Base-by-base conservation (phyloP, 1,140 invertebrate species). In the Brachionus rotundiformis region DNA sequence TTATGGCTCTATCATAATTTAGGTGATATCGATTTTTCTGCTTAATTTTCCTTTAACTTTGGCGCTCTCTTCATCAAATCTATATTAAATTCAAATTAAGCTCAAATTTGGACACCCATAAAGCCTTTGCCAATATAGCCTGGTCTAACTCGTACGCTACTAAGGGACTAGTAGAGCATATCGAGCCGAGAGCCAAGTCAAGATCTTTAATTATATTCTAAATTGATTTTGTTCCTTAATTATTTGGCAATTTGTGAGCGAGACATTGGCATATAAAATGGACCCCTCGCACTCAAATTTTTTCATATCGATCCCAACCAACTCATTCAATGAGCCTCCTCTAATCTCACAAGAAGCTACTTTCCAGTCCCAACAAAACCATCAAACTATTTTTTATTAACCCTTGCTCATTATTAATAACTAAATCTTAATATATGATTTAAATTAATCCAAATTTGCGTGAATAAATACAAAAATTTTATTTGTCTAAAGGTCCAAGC, bases 161-260 rank as follows among this genome's bases (percentile, higher is more conserved):
- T 41, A 7, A 4, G 1, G 47, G 16, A 25, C 47, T 10, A 54
- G 19, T 54, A 16, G 23, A 54, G 47, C 47, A 54, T 8, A 54
- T 54, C 47, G 19, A 54, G 23, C 19, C 47, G 19, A 54, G 19
- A 54, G 19, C 16, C 47, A 54, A 54, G 19, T 54, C 47, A 54
- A 54, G 47, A 54, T 16, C 47, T 54, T 54, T 54, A 54, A 54
- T 54, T 54, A 54, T 54, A 54, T 54, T 54, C 47, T 54, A 54
- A 54, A 54, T 54, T 54, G 47, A 54, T 54, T 54, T 54, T 54
- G 47, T 23, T 19, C 4, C 47, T 25, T 54, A 54, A 54, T 54
- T 54, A 54, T 54, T 54, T 54, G 47, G 47, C 47, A 54, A 54
- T 54, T 41, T 41, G 39, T 13, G 47, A 19, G 47, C 47, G 1